Percentiles rank a stretch among this genome's conserved stretches.
phyloP scores from a whole-genome alignment of 2,888 invertebrate species.

The Mythimna ferrago region DNA sequence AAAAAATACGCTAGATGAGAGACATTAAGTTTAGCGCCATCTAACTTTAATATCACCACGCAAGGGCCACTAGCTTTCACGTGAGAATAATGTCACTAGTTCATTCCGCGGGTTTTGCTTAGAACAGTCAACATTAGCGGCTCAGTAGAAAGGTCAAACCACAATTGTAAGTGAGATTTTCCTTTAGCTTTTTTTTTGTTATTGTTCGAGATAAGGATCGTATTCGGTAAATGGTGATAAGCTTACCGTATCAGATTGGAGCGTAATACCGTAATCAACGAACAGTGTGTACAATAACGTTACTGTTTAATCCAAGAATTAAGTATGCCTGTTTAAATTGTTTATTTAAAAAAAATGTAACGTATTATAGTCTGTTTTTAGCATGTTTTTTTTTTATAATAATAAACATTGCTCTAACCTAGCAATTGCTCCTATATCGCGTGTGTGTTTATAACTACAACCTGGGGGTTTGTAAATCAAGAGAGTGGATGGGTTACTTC shows the following conservation, averaged over 20 bases:
- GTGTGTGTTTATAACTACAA: no score
- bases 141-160: slow-evolving; percentile 23
- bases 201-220: slow-evolving; percentile 50
- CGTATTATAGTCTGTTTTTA: neutral
- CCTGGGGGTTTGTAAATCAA: no score
- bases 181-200: slow-evolving; percentile 44
- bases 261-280: slow-evolving; percentile 48
- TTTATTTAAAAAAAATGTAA: neutral
- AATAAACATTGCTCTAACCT: neutral
- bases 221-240: slow-evolving; percentile 56
- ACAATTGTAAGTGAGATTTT: slow-evolving; percentile 32
- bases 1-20: no score
- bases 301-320: slow-evolving; percentile 25
- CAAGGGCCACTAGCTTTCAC: no score
- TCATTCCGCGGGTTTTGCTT: slow-evolving; percentile 3
- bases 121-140: slow-evolving; percentile 18
- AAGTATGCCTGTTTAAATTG: slow-evolving; percentile 9
- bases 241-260: slow-evolving; percentile 41
- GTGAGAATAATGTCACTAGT: neutral
- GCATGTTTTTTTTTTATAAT: neutral
- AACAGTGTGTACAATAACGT: slow-evolving; percentile 44
- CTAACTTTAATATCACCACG: no score
- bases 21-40: no score
- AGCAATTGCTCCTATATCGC: no score
- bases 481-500: no score